Evolutionary conservation across 2,888 invertebrate genomes (phyloP).

Genomic region (Protophormia terraenovae): DNA sequence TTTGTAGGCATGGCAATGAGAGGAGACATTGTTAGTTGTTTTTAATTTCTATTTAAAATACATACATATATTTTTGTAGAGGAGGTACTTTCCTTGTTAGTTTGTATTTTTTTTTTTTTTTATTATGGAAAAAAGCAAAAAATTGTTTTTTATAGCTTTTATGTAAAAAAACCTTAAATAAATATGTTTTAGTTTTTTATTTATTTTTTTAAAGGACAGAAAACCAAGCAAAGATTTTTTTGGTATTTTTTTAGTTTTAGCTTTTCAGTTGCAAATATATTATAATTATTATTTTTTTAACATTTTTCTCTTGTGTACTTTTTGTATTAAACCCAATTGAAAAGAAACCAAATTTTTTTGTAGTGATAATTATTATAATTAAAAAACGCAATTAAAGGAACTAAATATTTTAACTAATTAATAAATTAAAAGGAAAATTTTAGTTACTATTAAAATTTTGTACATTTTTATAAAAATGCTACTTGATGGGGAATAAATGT

Average conservation of each 20-base stretch:
- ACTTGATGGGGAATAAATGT: not conserved
- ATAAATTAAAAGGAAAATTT: not conserved
- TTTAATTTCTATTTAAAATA: constrained; percentile 37
- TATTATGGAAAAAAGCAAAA: constrained; percentile 10
- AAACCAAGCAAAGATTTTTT: constrained; percentile 76
- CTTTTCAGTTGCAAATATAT: constrained; percentile 27
- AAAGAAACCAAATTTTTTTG: constrained; percentile 46
- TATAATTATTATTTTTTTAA: not conserved
- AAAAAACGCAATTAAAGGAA: not conserved
- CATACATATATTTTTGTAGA: constrained; percentile 15
- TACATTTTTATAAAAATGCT: not conserved
- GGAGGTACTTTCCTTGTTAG: constrained; percentile 39
- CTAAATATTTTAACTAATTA: not conserved
- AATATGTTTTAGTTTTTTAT: constrained; percentile 30
- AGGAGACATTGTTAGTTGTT: constrained; percentile 3
- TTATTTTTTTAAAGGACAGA: constrained; percentile 73
- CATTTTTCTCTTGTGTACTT: not conserved
- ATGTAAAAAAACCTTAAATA: constrained; percentile 13
- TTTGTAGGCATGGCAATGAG: constrained; percentile 30
- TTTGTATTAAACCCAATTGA: constrained; percentile 54
- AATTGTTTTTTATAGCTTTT: constrained; percentile 18
- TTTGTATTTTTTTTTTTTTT: constrained; percentile 25
- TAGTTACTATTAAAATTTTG: not conserved
- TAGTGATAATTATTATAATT: not conserved
- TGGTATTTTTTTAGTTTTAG: constrained; percentile 42